Evolutionary conservation across 2,888 invertebrate genomes (phyloP).

Genomic region (Nemotelus pantherinus): DNA sequence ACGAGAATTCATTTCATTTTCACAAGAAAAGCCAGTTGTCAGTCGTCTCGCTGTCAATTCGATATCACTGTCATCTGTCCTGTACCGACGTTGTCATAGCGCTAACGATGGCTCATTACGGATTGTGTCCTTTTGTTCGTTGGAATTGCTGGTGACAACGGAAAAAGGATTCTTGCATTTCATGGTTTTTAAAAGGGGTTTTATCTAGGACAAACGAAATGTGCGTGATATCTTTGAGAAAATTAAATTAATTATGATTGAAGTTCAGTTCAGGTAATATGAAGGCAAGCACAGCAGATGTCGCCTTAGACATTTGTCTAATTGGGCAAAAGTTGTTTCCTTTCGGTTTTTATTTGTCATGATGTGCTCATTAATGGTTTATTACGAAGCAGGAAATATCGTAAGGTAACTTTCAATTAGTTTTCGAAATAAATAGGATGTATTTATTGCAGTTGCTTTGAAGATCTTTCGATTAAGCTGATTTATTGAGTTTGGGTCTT

Average conservation of each 20-base stretch:
- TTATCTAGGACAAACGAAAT: neutral
- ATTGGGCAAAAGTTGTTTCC: neutral
- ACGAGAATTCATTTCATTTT: conserved; percentile 4
- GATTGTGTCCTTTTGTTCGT: conserved; percentile 43
- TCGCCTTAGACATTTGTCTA: conserved; percentile 1
- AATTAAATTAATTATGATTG: conserved; percentile 33
- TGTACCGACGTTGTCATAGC: conserved; percentile 11
- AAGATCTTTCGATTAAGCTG: too few relatives aligned
- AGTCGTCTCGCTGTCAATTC: conserved; percentile 30
- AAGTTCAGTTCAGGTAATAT: conserved; percentile 17
- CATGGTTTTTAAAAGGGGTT: conserved; percentile 46
- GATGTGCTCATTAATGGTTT: too few relatives aligned
- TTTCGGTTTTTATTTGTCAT: neutral
- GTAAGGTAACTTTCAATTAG: too few relatives aligned
- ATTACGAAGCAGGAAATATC: too few relatives aligned
- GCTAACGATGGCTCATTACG: conserved; percentile 40
- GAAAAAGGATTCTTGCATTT: conserved; percentile 44
- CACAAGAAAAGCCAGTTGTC: conserved; percentile 37
- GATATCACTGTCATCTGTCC: conserved; percentile 8
- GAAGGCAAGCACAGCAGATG: conserved; percentile 17
- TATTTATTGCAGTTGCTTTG: too few relatives aligned
- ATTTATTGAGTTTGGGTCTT: too few relatives aligned
- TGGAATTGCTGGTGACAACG: conserved; percentile 33
- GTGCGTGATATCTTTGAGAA: conserved; percentile 12
- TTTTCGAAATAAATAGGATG: too few relatives aligned